These are phyloP conservation scores for Somateria mollissima DNA, from an alignment of 2,797 vertebrate species.

Conservation along the genomic window DNA sequence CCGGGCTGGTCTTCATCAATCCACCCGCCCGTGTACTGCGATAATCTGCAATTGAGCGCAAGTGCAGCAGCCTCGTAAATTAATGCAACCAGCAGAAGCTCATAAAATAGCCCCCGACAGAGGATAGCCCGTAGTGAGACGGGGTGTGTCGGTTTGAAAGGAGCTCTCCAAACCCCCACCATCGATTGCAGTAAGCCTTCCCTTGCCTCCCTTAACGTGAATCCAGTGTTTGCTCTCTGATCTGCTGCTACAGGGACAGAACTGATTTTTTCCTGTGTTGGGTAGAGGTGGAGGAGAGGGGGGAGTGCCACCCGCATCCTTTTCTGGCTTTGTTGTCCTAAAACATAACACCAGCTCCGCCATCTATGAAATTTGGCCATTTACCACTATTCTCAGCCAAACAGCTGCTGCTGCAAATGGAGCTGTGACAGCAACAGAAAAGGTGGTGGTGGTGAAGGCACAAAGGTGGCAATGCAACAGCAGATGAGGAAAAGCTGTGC, in stretches of 20 bases:
- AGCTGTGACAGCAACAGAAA: background rate
- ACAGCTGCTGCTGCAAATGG: background rate
- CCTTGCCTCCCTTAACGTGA: background rate
- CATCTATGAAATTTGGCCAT: background rate
- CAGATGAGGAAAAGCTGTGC: too few relatives aligned
- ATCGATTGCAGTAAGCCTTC: background rate
- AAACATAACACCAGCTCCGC: background rate
- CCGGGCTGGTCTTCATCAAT: background rate
- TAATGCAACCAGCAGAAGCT: background rate
- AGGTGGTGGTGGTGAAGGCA: background rate
- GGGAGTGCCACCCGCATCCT: background rate
- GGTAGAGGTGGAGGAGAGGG: background rate
- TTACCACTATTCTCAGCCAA: background rate
- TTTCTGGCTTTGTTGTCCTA: background rate
- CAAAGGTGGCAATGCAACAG: background rate
- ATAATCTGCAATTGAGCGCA: background rate
- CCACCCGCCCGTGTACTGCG: rapidly evolving
- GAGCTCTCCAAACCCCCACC: constrained; percentile 18
- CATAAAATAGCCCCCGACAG: rapidly evolving
- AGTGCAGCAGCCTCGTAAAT: background rate
- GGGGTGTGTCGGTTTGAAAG: background rate
- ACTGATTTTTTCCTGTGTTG: rapidly evolving
- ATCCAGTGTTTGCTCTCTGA: background rate
- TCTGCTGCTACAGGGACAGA: background rate
- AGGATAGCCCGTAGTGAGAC: background rate